Conservation (phyloP, 2,113 vertebrate species). For the Grallaria varia region DNA sequence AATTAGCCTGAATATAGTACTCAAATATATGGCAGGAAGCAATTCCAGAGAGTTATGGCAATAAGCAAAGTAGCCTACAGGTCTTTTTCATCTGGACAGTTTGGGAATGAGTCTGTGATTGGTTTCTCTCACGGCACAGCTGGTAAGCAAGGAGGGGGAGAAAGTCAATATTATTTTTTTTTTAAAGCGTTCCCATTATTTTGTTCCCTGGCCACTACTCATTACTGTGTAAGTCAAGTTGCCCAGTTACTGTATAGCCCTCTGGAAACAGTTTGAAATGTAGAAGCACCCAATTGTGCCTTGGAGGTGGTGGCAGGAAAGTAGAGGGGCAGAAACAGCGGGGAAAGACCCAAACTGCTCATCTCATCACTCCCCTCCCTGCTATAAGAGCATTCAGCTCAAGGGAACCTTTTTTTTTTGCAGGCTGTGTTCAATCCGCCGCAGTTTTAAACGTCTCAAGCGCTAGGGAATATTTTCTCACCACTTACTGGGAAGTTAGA, state of each 20-base stretch:
- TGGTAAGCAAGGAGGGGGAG: neutral
- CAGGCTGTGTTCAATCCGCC: neutral
- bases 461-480: conserved; percentile 43
- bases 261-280: neutral
- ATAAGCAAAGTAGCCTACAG: conserved; percentile 21
- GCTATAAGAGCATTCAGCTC: neutral
- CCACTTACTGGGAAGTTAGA: conserved; percentile 27
- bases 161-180: neutral
- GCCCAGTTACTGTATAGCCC: neutral
- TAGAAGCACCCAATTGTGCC: neutral
- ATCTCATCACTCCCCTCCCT: neutral
- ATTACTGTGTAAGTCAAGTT: neutral
- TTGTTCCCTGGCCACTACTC: neutral
- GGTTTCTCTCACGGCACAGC: neutral
- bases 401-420: neutral
- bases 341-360: neutral
- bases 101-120: conserved; percentile 55
- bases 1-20: conserved; percentile 47
- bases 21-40: conserved; percentile 31
- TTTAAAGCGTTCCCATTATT: neutral
- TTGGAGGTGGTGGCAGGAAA: neutral
- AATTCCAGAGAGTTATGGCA: conserved; percentile 37
- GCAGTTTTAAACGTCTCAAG: conserved; percentile 42
- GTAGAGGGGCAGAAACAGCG: neutral
- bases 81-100: conserved; percentile 51